Conservation (phyloP, 2,797 vertebrate species). For the Mastacembelus armatus region DNA sequence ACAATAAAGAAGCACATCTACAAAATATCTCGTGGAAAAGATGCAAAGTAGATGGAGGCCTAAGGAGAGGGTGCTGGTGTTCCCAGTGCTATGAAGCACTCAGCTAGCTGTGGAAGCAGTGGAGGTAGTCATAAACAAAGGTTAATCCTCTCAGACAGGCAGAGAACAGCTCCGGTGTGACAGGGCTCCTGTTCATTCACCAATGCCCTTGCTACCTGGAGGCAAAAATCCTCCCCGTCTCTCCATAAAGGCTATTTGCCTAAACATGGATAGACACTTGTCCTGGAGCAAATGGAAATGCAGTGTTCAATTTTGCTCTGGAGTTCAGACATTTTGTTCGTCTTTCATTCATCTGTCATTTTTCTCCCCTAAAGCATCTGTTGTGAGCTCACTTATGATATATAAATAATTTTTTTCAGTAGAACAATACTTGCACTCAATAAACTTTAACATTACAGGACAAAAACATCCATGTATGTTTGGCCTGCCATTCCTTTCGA, state of each 20-base stretch:
- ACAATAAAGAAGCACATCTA: slow-evolving; percentile 1
- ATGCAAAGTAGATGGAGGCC: slow-evolving; percentile 31
- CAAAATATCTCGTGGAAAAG: slow-evolving; percentile 10
- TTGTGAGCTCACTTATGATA: background rate
- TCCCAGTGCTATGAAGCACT: slow-evolving; percentile 46
- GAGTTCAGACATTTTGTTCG: slow-evolving; percentile 34
- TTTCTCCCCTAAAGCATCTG: background rate
- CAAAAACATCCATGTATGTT: background rate
- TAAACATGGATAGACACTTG: slow-evolving; percentile 66
- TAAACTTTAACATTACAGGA: too few relatives aligned
- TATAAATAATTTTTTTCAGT: too few relatives aligned
- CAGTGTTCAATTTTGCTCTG: slow-evolving; percentile 38
- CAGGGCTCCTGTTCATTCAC: slow-evolving; percentile 71
- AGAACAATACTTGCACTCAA: too few relatives aligned
- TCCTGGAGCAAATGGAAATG: slow-evolving; percentile 52
- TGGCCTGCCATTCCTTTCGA: background rate
- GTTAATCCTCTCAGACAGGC: slow-evolving; percentile 83
- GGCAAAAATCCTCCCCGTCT: slow-evolving; percentile 68
- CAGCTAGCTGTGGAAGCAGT: slow-evolving; percentile 52
- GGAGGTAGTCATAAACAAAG: slow-evolving; percentile 75
- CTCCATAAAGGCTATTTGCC: slow-evolving; percentile 52
- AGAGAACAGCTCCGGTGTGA: slow-evolving; percentile 68
- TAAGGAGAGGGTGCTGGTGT: slow-evolving; percentile 30
- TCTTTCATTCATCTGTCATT: slow-evolving; percentile 25
- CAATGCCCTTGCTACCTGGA: slow-evolving; percentile 68